A percentile compares a stretch with the other conserved stretches of the same genome.
Evolutionary conservation across 2,113 vertebrate species (phyloP).

Genomic region (Hippocampus mohnikei): DNA sequence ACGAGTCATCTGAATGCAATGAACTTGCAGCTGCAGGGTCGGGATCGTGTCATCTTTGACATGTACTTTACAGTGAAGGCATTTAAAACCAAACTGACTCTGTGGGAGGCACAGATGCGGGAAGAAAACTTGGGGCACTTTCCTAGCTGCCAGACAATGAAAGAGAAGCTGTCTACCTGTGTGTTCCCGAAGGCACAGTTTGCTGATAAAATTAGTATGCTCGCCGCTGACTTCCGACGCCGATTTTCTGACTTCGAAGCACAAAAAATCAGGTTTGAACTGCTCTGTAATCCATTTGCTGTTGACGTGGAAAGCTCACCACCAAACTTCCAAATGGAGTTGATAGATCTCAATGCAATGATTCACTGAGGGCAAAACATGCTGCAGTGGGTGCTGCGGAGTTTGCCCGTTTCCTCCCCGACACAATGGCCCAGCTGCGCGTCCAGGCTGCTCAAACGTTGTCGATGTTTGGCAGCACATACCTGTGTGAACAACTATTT

Average conservation of each 20-base stretch:
- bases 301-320: constrained; percentile 35
- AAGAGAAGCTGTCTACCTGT: constrained; percentile 7
- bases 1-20: no score
- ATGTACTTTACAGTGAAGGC: no score
- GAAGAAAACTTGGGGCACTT: constrained; percentile 33
- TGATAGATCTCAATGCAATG: constrained; percentile 41
- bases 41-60: no score
- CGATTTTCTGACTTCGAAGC: constrained; percentile 10
- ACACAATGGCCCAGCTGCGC: no score
- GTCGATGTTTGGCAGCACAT: no score
- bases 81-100: no score
- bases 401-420: no score
- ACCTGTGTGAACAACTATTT: no score
- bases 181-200: constrained; percentile 19
- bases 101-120: constrained; percentile 26
- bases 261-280: not conserved
- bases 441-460: no score
- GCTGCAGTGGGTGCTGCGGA: no score
- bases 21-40: no score
- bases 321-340: constrained; percentile 30
- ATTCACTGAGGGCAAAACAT: constrained; percentile 20
- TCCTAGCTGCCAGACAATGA: constrained; percentile 28
- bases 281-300: constrained; percentile 15
- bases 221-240: constrained; percentile 1
- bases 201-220: constrained; percentile 24